phyloP scores from a whole-genome alignment of 1,140 invertebrate species.

The Glomeris maerens region DNA sequence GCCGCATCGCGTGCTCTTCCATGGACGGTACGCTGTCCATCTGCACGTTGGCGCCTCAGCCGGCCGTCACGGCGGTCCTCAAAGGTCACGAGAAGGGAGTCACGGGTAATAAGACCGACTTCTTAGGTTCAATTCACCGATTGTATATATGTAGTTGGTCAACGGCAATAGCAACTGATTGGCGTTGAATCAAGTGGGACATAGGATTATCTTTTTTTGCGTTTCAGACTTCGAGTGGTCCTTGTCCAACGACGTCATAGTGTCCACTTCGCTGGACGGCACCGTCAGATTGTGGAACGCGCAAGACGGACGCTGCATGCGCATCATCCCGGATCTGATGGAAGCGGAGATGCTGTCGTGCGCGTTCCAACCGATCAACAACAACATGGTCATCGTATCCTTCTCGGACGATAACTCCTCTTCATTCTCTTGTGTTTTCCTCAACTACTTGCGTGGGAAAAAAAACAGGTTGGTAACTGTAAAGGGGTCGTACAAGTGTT shows the following conservation, averaged over 20 bases:
- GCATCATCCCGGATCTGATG: conserved; percentile 47
- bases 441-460: neutral
- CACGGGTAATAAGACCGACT: conserved; percentile 38
- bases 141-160: no score
- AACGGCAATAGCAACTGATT: neutral
- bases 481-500: conserved; percentile 59
- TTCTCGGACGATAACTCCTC: no score
- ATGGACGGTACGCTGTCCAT: conserved; percentile 64
- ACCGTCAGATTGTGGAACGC: conserved; percentile 60
- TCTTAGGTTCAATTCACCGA: neutral
- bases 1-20: conserved; percentile 62
- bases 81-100: conserved; percentile 58
- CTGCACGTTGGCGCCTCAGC: conserved; percentile 55
- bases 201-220: conserved; percentile 7
- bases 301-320: conserved; percentile 42
- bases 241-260: conserved; percentile 65
- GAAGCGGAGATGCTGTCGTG: conserved; percentile 52
- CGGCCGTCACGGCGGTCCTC: conserved; percentile 54
- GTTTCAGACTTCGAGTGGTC: conserved; percentile 65
- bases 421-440: no score
- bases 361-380: conserved; percentile 70
- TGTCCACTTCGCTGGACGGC: conserved; percentile 59
- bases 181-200: no score
- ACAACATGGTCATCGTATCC: conserved; percentile 76
- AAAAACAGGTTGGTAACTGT: conserved; percentile 55